Evolutionary conservation across 35 echinoderm and acorn worm species (phyloP).

Genomic region (Heliocidaris tuberculata): DNA sequence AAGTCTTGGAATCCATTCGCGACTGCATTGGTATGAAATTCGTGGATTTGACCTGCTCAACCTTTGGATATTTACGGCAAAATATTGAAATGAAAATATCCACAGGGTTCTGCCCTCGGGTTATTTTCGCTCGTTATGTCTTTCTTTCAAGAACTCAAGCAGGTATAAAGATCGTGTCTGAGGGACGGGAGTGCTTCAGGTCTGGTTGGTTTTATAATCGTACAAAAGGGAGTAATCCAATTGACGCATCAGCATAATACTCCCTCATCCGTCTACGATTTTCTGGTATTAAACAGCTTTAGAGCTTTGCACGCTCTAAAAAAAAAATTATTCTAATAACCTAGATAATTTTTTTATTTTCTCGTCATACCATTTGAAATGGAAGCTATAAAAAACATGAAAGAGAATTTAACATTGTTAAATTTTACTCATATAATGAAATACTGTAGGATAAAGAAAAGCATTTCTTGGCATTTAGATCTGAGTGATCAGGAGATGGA

Average conservation of each 20-base stretch:
- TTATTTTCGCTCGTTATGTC: slow-evolving; percentile 10
- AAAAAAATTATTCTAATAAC: neutral
- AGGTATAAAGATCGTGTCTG: neutral
- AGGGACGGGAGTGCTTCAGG: neutral
- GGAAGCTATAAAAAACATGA: neutral
- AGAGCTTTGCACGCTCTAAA: neutral
- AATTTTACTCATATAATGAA: neutral
- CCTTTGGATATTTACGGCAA: slow-evolving; percentile 16
- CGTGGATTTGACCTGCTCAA: neutral
- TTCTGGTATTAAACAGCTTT: neutral
- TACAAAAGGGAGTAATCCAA: neutral
- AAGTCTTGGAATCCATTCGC: neutral
- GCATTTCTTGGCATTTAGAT: neutral
- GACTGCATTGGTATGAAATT: neutral
- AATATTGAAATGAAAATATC: slow-evolving; percentile 19
- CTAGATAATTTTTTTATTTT: neutral
- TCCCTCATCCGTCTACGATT: neutral
- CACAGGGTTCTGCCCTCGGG: neutral
- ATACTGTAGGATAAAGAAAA: neutral
- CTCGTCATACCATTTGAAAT: neutral
- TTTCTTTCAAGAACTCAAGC: neutral
- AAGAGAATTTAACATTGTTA: neutral
- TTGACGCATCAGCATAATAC: slow-evolving; percentile 2
- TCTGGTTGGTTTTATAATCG: neutral
- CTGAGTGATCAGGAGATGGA: neutral